phyloP scores from a whole-genome alignment of 1,140 invertebrate genomes.

The Drosophila erecta region DNA sequence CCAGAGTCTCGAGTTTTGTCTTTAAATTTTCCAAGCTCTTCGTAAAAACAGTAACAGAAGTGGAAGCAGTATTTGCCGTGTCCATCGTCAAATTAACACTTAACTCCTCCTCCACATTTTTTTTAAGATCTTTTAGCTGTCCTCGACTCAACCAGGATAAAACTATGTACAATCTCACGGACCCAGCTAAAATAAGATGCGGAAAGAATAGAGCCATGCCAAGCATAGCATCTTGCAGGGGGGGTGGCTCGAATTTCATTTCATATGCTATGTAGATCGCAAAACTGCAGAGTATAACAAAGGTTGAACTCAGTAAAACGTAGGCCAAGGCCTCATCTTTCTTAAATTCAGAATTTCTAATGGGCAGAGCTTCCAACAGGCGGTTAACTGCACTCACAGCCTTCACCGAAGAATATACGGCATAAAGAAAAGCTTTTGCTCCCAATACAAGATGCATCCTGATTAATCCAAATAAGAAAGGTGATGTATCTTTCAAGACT shows the following conservation, averaged over 20 bases:
- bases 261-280: constrained; percentile 71
- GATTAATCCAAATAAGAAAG: constrained; percentile 56
- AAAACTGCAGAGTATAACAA: constrained; percentile 46
- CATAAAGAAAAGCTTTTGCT: constrained; percentile 55
- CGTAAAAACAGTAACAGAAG: constrained; percentile 13
- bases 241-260: constrained; percentile 73
- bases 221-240: constrained; percentile 63
- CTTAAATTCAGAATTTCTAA: background rate
- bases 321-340: constrained; percentile 52
- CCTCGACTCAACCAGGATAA: constrained; percentile 48
- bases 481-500: constrained; percentile 60
- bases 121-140: constrained; percentile 26
- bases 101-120: constrained; percentile 23
- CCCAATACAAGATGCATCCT: constrained; percentile 63
- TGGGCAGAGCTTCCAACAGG: constrained; percentile 30
- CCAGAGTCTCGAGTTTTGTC: constrained; percentile 42
- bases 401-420: constrained; percentile 48
- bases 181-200: constrained; percentile 60
- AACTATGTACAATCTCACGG: constrained; percentile 53
- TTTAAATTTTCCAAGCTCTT: constrained; percentile 14
- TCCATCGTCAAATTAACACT: constrained; percentile 5
- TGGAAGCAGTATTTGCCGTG: constrained; percentile 18
- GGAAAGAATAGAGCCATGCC: constrained; percentile 66
- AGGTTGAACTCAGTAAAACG: constrained; percentile 57
- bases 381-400: constrained; percentile 36